Evolutionary conservation across 2,797 vertebrate species (phyloP), one percentile per base, ranked within the genome.

Genomic region (Liasis olivaceus): DNA sequence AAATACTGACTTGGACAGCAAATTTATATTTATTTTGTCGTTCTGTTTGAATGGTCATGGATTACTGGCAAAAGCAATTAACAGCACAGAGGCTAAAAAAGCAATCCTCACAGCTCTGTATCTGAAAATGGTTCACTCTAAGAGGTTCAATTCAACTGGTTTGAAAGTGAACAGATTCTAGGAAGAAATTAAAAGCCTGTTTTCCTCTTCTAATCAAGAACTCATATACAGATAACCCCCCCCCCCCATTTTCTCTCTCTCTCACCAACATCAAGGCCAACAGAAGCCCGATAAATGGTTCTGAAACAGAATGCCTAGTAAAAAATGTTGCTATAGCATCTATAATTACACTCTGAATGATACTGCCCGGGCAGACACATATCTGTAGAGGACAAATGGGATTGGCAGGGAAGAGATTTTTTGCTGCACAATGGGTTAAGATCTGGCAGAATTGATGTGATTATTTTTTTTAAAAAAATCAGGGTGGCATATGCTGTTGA

Each of bases 401-500:
- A 94, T 85, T 90, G 60, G 90, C 0, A 2, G 89, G 92, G 95
- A 96, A 96, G 91, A 42, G 94, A 93, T 42, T 93, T 81, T 85
- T 31, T 90, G 95, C 95, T 96, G 96, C 0, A 54, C 95, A 94
- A 92, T 92, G 96, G 96, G 94, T 92, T 42, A 95, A 96, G 95
- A 95, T 96, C 88, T 92, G 93, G 95, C 96, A 97, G 96, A 95
- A 97, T 96, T 94, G 95, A 96, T 95, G 95, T 96, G 96, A 96
- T 97, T 98, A 97, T 97, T 97, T 97, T 98, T 98, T 97, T 63
- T 5, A 81, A 81, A 81, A 97, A 98, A 85, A 98, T 98, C 97
- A 98, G 97, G 96, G 97, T 96, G 96, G 97, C 98, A 98, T 98
- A 97, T 98, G 97, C 97, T 98, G 97, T 97, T 97, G 97, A 98